Percentiles rank a stretch among this genome's conserved stretches.
Conservation (phyloP, 2,113 vertebrate species). For the Atractosteus spatula region DNA sequence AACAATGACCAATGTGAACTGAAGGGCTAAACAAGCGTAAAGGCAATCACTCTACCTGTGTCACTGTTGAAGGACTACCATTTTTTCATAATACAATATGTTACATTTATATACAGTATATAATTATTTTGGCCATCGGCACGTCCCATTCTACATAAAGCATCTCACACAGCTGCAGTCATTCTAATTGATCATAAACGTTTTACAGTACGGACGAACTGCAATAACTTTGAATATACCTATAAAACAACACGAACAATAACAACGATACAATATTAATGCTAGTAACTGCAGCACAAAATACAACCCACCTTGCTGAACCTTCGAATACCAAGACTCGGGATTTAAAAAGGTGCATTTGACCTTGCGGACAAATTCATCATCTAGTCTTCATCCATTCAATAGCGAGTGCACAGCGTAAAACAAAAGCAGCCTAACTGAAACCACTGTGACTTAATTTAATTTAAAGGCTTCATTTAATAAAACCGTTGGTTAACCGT, state of each 20-base stretch:
- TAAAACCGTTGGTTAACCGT: constrained; percentile 29
- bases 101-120: not conserved
- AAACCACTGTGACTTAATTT: constrained; percentile 26
- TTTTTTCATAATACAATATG: not conserved
- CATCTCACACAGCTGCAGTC: not conserved
- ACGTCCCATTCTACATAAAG: not conserved
- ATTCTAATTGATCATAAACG: not conserved
- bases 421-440: constrained; percentile 41
- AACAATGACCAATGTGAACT: too few species aligned
- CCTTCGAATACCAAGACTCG: constrained; percentile 22
- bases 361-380: constrained; percentile 58
- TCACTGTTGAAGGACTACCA: too few species aligned
- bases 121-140: not conserved
- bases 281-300: not conserved
- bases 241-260: not conserved
- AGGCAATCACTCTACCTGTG: too few species aligned
- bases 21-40: too few species aligned
- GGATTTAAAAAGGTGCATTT: constrained; percentile 27
- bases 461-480: constrained; percentile 26
- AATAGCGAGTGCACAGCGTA: constrained; percentile 1
- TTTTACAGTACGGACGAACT: not conserved
- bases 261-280: not conserved
- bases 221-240: not conserved
- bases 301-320: constrained; percentile 28
- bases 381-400: constrained; percentile 21